Base-by-base conservation (phyloP, 23 tunicate genomes). In the Pegea sp. region DNA sequence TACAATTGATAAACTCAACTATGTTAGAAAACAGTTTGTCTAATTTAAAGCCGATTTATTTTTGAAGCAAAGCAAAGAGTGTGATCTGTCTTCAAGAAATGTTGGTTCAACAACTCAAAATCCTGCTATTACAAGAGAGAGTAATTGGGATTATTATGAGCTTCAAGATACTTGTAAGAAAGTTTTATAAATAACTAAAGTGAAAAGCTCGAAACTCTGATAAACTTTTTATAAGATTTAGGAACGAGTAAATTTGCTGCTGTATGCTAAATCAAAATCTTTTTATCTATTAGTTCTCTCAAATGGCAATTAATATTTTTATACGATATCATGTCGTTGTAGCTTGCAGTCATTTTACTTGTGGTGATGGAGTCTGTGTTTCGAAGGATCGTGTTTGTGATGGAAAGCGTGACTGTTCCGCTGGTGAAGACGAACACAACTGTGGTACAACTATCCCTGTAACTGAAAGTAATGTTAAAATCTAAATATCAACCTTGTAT, bases 391-490 rank as follows among this genome's bases (percentile, higher is more conserved):
- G 34, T 0, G 70, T 71, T 24, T 81, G 93, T 50, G 70, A 81
- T 57, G 69, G 64, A 19, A 30, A 6, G 7, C 34, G 38, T 33
- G 61, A 81, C 26, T 81, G 93, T 48, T 34, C 62, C 4, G 60
- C 62, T 32, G 70, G 93, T 28, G 60, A 62, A 11, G 93, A 81
- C 43, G 90, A 77, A 63, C 22, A 28, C 24, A 65, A 69, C 27
- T 77, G 90, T 44, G 59, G 90, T 77, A 63, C 31, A 56, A 13
- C 13, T 20, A 51, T 16, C 19, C 19, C 22, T 18, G 22, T 38
- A 27, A 27, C 4, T 13, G 13, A 11, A 6, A 11, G 22, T 13
- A 50, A 50, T 50, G 19, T 13, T 13, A 50, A 50, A 13, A 11
- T 38, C 46, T 38, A 16, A n/a, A n/a, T n/a, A n/a, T n/a, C n/a